Percentiles rank a stretch among this genome's conserved stretches.
phyloP scores from a whole-genome alignment of 2,888 invertebrate species.

The Ophioninae sp. region DNA sequence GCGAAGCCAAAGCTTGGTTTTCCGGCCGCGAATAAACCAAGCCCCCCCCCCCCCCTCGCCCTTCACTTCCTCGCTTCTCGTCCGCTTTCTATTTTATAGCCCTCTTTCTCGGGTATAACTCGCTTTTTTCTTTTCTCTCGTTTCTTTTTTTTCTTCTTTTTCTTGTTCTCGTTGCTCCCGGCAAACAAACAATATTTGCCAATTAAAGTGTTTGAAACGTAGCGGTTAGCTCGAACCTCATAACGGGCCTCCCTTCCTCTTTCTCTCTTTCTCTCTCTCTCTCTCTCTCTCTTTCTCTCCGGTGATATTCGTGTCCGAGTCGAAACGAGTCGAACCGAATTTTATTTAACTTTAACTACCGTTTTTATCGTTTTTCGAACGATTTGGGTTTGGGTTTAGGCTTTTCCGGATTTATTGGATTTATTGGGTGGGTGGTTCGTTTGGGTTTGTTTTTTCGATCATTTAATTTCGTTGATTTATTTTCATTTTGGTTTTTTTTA shows the following conservation, averaged over 20 bases:
- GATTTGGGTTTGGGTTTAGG: too few relatives aligned
- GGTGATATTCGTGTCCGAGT: too few relatives aligned
- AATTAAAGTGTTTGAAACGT: conserved; percentile 62
- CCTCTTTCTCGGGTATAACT: conserved; percentile 18
- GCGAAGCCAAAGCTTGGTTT: conserved; percentile 42
- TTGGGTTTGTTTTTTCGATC: too few relatives aligned
- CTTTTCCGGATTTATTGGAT: too few relatives aligned
- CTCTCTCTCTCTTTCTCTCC: conserved; percentile 15
- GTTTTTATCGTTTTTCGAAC: too few relatives aligned
- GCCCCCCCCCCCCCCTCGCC: conserved; percentile 11
- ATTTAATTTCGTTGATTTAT: too few relatives aligned
- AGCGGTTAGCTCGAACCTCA: conserved; percentile 34
- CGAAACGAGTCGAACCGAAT: too few relatives aligned
- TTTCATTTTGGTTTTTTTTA: too few relatives aligned
- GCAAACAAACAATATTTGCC: conserved; percentile 63
- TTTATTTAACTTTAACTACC: too few relatives aligned
- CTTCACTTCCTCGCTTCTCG: background rate
- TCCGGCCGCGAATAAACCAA: conserved; percentile 54
- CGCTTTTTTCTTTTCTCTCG: conserved; percentile 26
- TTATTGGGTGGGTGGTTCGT: too few relatives aligned
- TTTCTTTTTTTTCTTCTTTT: too few relatives aligned
- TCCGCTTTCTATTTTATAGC: conserved; percentile 37
- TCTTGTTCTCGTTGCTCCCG: too few relatives aligned
- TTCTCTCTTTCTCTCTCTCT: conserved; percentile 17
- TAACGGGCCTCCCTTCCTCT: conserved; percentile 16